A percentile compares a stretch with the other conserved stretches of the same genome.
Conservation (phyloP, 2,113 vertebrate species). For the Mus pahari region DNA sequence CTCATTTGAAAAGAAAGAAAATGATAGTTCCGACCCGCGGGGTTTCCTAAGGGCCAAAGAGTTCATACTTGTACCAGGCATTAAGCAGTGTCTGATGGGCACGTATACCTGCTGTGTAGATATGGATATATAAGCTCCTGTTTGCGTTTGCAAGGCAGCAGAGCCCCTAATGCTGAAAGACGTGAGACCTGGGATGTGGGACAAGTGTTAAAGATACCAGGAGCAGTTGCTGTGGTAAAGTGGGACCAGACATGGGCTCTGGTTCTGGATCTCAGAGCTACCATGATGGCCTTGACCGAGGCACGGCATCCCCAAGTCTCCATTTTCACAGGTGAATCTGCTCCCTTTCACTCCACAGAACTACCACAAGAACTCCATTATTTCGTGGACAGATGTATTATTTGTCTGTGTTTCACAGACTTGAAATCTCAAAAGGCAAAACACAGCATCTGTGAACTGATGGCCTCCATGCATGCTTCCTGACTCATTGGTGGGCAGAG, state of each 20-base stretch:
- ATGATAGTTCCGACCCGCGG: neutral
- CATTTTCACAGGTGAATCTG: neutral
- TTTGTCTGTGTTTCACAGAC: neutral
- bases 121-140: neutral
- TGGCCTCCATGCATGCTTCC: neutral
- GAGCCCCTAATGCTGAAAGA: neutral
- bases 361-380: neutral
- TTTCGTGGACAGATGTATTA: neutral
- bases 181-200: neutral
- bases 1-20: neutral
- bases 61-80: neutral
- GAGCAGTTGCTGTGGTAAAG: neutral
- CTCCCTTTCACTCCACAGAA: neutral
- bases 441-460: neutral
- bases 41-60: neutral
- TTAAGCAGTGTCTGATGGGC: neutral
- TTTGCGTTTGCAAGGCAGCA: neutral
- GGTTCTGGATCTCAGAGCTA: neutral
- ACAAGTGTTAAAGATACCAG: neutral
- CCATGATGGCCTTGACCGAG: neutral
- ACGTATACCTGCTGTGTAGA: rapidly evolving
- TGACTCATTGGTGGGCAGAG: neutral
- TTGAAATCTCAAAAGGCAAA: neutral
- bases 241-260: neutral
- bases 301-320: neutral